Evolutionary conservation across 1,140 invertebrate genomes (phyloP), one percentile per base, ranked within the genome.

Genomic region (Lordiphosa clarofinis): DNA sequence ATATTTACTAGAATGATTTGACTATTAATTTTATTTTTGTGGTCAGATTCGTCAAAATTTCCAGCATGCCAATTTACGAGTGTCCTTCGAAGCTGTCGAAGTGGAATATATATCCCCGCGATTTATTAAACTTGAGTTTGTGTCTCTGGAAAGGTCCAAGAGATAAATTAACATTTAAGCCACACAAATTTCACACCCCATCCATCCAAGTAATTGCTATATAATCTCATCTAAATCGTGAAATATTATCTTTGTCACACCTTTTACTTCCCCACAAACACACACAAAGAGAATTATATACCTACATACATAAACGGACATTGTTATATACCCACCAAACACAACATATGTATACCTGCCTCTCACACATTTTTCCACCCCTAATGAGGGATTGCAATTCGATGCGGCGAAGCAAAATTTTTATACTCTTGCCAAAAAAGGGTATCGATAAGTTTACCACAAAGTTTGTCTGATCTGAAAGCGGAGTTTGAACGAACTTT

Each of bases 321-420:
- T 66, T 53, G 33, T n/a, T 1, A 21, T 37, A 49, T 49, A 37
- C 19, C 13, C 11, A 35, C 28, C 6, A 19, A 40, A 40, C 19
- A 40, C 19, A 44, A 40, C 19, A 44, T 21, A 44, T 19, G 28
- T 44, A 69, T 65, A 62, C 67, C 57, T 61, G 53, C 54, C 56
- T 57, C 57, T 71, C 58, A 40, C 40, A 73, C 39, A 43, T 49
- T 56, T 79, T 82, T 82, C 76, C 62, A 81, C 75, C 75, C 75
- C 63, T 75, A 82, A 82, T 81, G 72, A 82, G 72, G 58, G 53
- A 69, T 68, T 81, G 76, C 76, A 82, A 59, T 82, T 76, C 72
- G 57, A 82, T 70, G 67, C 47, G 72, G 42, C 62, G 58, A 61
- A 57, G 62, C 56, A 37, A 40, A 52, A 50, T 46, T 39, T 57